Evolutionary conservation across 2,113 vertebrate genomes (phyloP).

Genomic region (Pogona vitticeps): DNA sequence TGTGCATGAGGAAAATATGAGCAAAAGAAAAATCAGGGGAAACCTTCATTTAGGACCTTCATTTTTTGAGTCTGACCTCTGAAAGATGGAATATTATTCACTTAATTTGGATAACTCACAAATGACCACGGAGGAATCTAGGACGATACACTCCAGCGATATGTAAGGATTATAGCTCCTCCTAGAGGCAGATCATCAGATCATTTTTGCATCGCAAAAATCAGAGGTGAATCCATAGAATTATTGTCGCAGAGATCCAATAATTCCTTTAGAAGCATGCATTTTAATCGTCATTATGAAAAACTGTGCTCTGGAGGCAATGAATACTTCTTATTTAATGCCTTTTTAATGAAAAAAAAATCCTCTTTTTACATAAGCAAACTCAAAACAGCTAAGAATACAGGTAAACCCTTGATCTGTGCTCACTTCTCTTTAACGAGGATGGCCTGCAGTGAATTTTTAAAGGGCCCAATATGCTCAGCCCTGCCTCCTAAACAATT

Average conservation of each 20-base stretch:
- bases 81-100: conserved; percentile 8
- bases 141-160: background rate
- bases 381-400: background rate
- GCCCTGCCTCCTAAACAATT: background rate
- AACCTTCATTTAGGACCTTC: conserved; percentile 4
- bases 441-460: background rate
- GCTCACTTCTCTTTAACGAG: background rate
- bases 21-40: background rate
- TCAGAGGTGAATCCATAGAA: background rate
- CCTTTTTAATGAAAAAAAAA: background rate
- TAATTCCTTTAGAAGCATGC: background rate
- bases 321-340: background rate
- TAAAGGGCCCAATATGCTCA: background rate
- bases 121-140: background rate
- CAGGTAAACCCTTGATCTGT: no score
- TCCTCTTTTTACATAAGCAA: no score
- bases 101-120: conserved; percentile 23
- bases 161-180: conserved; percentile 41
- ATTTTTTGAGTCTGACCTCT: conserved; percentile 17
- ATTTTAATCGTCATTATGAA: background rate
- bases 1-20: conserved; percentile 24
- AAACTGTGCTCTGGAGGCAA: background rate
- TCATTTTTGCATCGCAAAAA: conserved; percentile 4
- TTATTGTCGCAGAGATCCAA: background rate
- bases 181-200: conserved; percentile 27